Percentiles rank a stretch among this genome's conserved stretches.
phyloP scores from a whole-genome alignment of 2,888 invertebrate species.

The Drosophila prolongata region DNA sequence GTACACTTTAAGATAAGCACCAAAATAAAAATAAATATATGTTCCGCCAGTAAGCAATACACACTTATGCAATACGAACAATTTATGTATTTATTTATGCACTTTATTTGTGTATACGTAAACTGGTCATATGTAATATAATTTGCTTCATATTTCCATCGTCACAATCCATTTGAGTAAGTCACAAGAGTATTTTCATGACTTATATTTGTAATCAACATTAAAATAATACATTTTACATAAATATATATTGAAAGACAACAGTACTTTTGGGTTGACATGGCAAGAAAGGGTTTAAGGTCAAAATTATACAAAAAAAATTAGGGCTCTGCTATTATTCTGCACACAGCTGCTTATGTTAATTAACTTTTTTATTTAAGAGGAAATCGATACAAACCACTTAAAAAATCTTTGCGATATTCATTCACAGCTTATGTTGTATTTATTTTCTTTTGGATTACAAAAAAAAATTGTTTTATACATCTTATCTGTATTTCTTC shows the following conservation, averaged over 20 bases:
- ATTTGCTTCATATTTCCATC: conserved; percentile 29
- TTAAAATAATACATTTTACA: conserved; percentile 12
- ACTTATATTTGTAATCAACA: conserved; percentile 10
- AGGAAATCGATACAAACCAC: conserved; percentile 7
- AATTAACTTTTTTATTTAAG: background rate
- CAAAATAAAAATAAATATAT: conserved; percentile 11
- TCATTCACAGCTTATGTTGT: background rate
- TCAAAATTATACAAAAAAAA: background rate
- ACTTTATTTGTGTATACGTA: conserved; percentile 67
- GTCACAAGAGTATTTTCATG: conserved; percentile 25
- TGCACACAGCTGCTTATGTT: background rate
- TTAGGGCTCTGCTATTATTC: background rate
- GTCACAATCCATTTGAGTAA: conserved; percentile 29
- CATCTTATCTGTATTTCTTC: background rate
- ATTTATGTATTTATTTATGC: conserved; percentile 28
- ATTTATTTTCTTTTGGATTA: background rate
- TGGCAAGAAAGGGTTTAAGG: conserved; percentile 1
- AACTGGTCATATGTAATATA: conserved; percentile 33
- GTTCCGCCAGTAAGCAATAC: conserved; percentile 43
- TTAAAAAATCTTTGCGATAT: background rate
- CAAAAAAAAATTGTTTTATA: background rate
- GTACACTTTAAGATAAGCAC: conserved; percentile 8
- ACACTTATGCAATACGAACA: conserved; percentile 22
- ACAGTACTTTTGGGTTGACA: background rate
- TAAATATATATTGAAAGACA: conserved; percentile 6